These are phyloP conservation scores for Nycticebus coucang DNA, from an alignment of 2,113 vertebrate species.

Conservation along the genomic window DNA sequence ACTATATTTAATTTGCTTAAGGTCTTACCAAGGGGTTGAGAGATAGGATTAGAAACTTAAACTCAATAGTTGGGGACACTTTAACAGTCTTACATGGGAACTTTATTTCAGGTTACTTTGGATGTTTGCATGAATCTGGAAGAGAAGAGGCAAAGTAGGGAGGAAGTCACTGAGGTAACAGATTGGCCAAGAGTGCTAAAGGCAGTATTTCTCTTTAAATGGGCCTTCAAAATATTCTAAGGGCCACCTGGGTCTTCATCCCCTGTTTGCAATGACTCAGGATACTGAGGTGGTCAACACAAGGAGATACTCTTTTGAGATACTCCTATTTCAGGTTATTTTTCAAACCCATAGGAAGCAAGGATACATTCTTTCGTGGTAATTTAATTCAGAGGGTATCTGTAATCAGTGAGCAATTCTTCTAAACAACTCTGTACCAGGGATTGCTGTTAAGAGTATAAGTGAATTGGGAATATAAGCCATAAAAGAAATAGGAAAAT, in stretches of 20 bases:
- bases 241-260: background rate
- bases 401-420: background rate
- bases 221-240: background rate
- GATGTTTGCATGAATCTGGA: conserved; percentile 18
- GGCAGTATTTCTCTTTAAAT: conserved; percentile 5
- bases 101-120: conserved; percentile 33
- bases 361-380: background rate
- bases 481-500: background rate
- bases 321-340: conserved; percentile 27
- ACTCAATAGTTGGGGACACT: background rate
- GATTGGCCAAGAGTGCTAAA: background rate
- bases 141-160: background rate
- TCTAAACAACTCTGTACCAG: background rate
- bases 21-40: conserved; percentile 33
- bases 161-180: background rate
- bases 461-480: conserved; percentile 16
- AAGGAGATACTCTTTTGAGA: background rate
- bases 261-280: background rate
- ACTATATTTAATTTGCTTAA: background rate
- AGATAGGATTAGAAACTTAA: conserved; percentile 53
- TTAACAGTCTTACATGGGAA: conserved; percentile 31
- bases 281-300: background rate
- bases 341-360: conserved; percentile 31
- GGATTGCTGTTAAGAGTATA: background rate
- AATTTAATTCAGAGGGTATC: conserved; percentile 54